phyloP scores from a whole-genome alignment of 2,888 invertebrate species.

The Nemoura dubitans region DNA sequence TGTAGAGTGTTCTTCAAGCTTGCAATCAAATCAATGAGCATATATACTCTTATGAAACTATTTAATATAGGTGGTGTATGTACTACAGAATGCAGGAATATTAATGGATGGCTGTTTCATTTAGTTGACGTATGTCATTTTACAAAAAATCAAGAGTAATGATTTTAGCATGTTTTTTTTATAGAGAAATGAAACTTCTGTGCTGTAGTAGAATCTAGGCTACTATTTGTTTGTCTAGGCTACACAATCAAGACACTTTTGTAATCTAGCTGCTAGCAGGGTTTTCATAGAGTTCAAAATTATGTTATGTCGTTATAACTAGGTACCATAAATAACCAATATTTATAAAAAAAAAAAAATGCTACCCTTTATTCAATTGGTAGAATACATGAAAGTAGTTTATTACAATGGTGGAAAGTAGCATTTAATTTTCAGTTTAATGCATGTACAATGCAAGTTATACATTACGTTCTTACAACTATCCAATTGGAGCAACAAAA shows the following conservation, averaged over 20 bases:
- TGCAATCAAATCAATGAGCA: conserved; percentile 2
- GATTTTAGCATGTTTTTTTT: neutral
- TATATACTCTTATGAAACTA: conserved; percentile 7
- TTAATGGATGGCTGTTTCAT: neutral
- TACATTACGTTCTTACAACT: too few species aligned
- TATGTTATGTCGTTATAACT: conserved; percentile 36
- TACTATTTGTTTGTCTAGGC: neutral
- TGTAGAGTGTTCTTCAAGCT: neutral
- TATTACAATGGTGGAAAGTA: too few species aligned
- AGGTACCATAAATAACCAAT: conserved; percentile 32
- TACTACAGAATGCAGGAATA: neutral
- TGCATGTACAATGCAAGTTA: too few species aligned
- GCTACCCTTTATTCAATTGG: neutral
- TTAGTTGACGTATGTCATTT: neutral
- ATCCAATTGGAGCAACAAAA: too few species aligned
- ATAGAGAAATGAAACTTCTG: neutral
- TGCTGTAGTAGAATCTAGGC: neutral
- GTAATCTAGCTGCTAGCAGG: neutral
- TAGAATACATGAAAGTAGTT: too few species aligned
- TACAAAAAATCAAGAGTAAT: neutral
- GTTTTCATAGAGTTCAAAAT: conserved; percentile 27
- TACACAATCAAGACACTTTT: neutral
- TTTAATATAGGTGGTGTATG: neutral
- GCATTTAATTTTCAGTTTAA: too few species aligned
- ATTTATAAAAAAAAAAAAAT: conserved; percentile 22